A percentile compares a stretch with the other conserved stretches of the same genome.
phyloP scores from a whole-genome alignment of 2,888 invertebrate genomes.

The Eupithecia insigniata region DNA sequence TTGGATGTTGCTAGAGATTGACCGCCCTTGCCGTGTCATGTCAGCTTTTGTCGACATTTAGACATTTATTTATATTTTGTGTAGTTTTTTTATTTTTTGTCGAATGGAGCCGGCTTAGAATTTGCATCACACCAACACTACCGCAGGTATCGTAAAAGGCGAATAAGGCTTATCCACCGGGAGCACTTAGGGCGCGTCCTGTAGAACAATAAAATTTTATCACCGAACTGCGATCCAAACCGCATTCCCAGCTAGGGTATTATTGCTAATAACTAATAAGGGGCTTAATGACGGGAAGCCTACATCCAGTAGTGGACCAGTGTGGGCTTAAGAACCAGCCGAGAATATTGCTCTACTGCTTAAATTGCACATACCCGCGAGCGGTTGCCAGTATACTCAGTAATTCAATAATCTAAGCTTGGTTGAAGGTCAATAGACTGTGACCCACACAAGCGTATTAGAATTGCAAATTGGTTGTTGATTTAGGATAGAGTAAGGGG shows the following conservation, averaged over 20 bases:
- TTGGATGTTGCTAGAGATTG: background rate
- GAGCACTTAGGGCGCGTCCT: background rate
- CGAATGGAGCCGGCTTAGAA: background rate
- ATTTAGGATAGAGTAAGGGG: conserved; percentile 3
- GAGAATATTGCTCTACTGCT: background rate
- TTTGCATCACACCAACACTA: too few species aligned
- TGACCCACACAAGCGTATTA: conserved; percentile 2
- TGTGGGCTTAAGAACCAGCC: background rate
- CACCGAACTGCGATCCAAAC: background rate
- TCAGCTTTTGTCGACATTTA: background rate
- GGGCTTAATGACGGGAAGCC: background rate
- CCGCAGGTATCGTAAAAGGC: too few species aligned
- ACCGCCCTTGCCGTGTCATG: background rate
- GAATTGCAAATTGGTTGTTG: conserved; percentile 18
- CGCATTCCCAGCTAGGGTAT: background rate
- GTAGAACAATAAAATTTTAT: too few species aligned
- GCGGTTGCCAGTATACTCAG: background rate
- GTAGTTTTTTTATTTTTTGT: too few species aligned
- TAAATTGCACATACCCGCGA: background rate
- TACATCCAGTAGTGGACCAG: background rate
- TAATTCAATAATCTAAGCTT: conserved; percentile 5
- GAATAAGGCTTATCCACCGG: background rate
- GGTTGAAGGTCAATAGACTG: conserved; percentile 14
- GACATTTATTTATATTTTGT: too few species aligned
- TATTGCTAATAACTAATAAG: background rate